These are phyloP conservation scores for Borostomias antarcticus DNA, from an alignment of 2,797 vertebrate genomes.

Conservation along the genomic window DNA sequence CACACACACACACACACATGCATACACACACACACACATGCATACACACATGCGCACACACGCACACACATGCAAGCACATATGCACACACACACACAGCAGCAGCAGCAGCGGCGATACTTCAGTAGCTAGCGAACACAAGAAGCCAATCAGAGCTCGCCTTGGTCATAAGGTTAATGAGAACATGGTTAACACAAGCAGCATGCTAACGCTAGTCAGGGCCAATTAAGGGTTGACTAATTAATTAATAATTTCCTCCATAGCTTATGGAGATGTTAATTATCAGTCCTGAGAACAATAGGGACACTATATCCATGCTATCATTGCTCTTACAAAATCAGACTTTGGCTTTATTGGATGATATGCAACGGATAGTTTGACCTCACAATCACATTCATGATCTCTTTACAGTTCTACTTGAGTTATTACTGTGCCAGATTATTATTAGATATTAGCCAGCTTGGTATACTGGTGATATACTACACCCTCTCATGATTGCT, in stretches of 20 bases:
- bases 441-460: no score
- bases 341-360: conserved; percentile 31
- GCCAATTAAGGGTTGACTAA: conserved; percentile 73
- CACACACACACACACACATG: conserved; percentile 8
- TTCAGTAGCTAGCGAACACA: no score
- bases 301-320: conserved; percentile 55
- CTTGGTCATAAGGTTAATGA: conserved; percentile 54
- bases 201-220: conserved; percentile 59
- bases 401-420: no score
- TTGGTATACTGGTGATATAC: no score
- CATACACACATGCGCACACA: background rate
- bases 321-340: conserved; percentile 49
- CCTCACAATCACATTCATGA: no score
- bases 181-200: conserved; percentile 48
- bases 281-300: conserved; percentile 61
- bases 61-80: no score
- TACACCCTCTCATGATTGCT: no score
- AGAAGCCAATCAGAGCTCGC: conserved; percentile 51
- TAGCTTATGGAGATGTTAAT: conserved; percentile 71
- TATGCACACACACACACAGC: no score
- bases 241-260: conserved; percentile 74
- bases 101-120: no score
- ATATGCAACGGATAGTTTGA: no score
- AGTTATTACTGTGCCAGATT: no score
- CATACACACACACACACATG: conserved; percentile 16